Evolutionary conservation across 64 coral and sea anemone species (phyloP).

Genomic region (Exaiptasia diaphana): DNA sequence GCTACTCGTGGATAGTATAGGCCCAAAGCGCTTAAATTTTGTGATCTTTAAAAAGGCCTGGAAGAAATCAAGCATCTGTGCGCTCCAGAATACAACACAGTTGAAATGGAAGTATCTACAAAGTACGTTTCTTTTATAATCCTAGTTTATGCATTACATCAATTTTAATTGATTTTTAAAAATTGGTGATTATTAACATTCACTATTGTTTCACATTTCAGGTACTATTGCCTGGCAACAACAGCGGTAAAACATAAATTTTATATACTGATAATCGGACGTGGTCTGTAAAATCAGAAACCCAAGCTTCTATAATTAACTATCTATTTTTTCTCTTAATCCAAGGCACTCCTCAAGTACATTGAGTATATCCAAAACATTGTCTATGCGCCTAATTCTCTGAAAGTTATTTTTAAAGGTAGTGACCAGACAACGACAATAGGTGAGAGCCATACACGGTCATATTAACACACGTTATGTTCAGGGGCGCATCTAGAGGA

Average conservation of each 20-base stretch:
- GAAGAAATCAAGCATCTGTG: constrained; percentile 95
- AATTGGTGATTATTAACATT: not conserved
- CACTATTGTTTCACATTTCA: not conserved
- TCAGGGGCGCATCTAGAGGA: too few relatives aligned
- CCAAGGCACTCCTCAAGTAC: constrained; percentile 97
- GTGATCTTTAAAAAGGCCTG: too few relatives aligned
- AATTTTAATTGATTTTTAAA: not conserved
- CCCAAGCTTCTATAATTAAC: too few relatives aligned
- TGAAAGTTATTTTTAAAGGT: constrained; percentile 96
- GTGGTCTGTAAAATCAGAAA: too few relatives aligned
- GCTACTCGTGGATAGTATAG: too few relatives aligned
- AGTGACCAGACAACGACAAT: constrained; percentile 96
- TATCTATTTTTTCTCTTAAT: too few relatives aligned
- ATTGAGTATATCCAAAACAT: constrained; percentile 97
- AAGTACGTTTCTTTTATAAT: constrained; percentile 96
- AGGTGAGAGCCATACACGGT: constrained; percentile 58
- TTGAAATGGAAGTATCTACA: constrained; percentile 93
- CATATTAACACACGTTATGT: too few relatives aligned
- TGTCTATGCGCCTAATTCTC: constrained; percentile 87
- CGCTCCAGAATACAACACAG: constrained; percentile 87
- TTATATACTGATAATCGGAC: not conserved
- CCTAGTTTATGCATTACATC: not conserved
- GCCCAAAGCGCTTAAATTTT: too few relatives aligned
- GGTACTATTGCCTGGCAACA: constrained; percentile 95
- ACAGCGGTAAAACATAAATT: constrained; percentile 54